A percentile compares a stretch with the other conserved stretches of the same genome.
These are phyloP conservation scores for Schizotus pectinicornis DNA, from an alignment of 2,888 invertebrate genomes.

Conservation along the genomic window DNA sequence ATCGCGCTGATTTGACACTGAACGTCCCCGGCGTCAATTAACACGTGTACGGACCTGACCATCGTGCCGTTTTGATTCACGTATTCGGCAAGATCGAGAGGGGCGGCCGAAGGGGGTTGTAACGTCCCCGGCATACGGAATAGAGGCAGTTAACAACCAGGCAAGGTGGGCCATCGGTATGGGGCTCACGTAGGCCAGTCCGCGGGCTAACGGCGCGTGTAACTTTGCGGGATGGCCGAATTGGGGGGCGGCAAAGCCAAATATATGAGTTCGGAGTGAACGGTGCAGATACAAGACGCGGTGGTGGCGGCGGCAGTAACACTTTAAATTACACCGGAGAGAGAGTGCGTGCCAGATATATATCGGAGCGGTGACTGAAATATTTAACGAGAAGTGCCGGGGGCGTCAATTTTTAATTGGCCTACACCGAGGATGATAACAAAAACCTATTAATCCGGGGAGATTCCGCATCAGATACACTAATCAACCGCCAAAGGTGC, in stretches of 20 bases:
- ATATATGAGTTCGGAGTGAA: constrained; percentile 39
- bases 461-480: constrained; percentile 1
- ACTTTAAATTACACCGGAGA: constrained; percentile 22
- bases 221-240: constrained; percentile 49
- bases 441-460: constrained; percentile 3
- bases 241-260: constrained; percentile 39
- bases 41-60: constrained; percentile 6
- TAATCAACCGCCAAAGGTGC: constrained; percentile 4
- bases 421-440: background rate
- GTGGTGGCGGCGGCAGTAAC: constrained; percentile 15
- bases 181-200: constrained; percentile 47
- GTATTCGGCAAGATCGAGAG: constrained; percentile 7
- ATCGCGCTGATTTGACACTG: constrained; percentile 12
- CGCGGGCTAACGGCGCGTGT: constrained; percentile 57
- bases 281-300: constrained; percentile 34
- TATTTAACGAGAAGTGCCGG: constrained; percentile 1
- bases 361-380: background rate
- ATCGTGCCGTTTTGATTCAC: constrained; percentile 18
- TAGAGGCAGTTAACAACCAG: constrained; percentile 46
- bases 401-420: constrained; percentile 6
- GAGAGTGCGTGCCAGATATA: background rate
- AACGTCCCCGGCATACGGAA: constrained; percentile 46
- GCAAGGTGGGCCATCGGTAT: constrained; percentile 43
- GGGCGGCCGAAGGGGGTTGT: constrained; percentile 13
- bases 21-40: constrained; percentile 1